A percentile compares a stretch with the other conserved stretches of the same genome.
These are phyloP conservation scores for Natator depressus DNA, from an alignment of 2,113 vertebrate species.

Conservation along the genomic window DNA sequence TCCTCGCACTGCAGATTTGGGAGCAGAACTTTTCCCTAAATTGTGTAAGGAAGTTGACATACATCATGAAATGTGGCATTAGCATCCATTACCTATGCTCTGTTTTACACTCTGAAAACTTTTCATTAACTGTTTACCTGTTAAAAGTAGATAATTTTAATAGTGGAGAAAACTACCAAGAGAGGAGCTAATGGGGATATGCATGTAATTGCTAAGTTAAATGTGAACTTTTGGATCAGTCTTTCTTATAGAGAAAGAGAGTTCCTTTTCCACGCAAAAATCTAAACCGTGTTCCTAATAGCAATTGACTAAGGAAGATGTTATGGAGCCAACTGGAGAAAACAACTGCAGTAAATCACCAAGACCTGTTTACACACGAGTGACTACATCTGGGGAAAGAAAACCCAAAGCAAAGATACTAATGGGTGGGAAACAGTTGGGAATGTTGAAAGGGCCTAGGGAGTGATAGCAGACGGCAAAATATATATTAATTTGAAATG, in stretches of 20 bases:
- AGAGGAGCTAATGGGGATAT: not conserved
- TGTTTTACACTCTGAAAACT: not conserved
- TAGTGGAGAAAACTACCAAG: not conserved
- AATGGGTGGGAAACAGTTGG: not conserved
- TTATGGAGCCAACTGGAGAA: not conserved
- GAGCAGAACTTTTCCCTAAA: not conserved
- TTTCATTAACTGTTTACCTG: not conserved
- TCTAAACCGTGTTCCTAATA: not conserved
- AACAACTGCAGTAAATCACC: not conserved
- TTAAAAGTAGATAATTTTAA: not conserved
- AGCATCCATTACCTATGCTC: not conserved
- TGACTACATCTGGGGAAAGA: not conserved
- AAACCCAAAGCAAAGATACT: not conserved
- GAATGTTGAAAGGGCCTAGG: not conserved
- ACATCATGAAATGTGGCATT: not conserved
- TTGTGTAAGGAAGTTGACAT: not conserved
- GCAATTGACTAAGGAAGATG: not conserved
- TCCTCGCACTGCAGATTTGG: not conserved
- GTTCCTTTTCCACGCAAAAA: not conserved
- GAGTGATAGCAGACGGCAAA: not conserved
- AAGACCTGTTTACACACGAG: not conserved
- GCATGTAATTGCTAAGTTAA: not conserved
- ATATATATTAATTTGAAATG: constrained; percentile 11
- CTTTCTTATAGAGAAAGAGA: not conserved
- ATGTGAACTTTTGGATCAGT: not conserved